Base-by-base conservation (phyloP, 2,888 invertebrate species). In the Limnephilus rhombicus region DNA sequence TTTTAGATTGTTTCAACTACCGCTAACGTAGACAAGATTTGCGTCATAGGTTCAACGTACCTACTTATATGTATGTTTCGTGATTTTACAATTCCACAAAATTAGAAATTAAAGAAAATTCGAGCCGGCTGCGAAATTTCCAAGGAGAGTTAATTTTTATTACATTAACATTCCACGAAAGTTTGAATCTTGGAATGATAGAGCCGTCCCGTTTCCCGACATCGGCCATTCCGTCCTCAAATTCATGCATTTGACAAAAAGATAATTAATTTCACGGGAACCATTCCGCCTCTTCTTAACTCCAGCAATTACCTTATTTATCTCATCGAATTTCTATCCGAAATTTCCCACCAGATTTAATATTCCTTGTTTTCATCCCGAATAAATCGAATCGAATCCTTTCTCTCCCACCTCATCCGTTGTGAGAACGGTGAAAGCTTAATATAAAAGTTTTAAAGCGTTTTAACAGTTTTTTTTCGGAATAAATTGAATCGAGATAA, bases 291-390 rank as follows among this genome's bases (percentile, higher is more conserved):
- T 41, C 37, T n/a, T 85, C 85, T 45, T 85, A 85, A 85, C 85
- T 85, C 85, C 13, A n/a, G 41, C 85, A 85, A 85, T 85, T 41
- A 85, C n/a, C 85, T 85, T 41, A 85, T 41, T 85, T 41, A 85
- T 85, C n/a, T 85, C 37, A 85, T 85, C 85, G 85, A 85, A 85
- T 41, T 85, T 85, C 85, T 85, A 85, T 45, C 68, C 68, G 24
- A n/a, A 68, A 82, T 15, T 82, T 82, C 29, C 82, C 29, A 82
- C 31, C 82, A 82, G 82, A 82, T 34, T 82, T 82, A 82, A 82
- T 82, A 82, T 82, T 82, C 34, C 82, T 34, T 82, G 82, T 82
- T 34, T 82, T 82, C 82, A 82, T 34, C 82, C 68, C n/a, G 68
- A 68, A 68, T 68, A 68, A 68, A 68, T 68, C 68, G 53, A 68